Base-by-base conservation (phyloP, 2,888 invertebrate species). In the Cabera pusaria region DNA sequence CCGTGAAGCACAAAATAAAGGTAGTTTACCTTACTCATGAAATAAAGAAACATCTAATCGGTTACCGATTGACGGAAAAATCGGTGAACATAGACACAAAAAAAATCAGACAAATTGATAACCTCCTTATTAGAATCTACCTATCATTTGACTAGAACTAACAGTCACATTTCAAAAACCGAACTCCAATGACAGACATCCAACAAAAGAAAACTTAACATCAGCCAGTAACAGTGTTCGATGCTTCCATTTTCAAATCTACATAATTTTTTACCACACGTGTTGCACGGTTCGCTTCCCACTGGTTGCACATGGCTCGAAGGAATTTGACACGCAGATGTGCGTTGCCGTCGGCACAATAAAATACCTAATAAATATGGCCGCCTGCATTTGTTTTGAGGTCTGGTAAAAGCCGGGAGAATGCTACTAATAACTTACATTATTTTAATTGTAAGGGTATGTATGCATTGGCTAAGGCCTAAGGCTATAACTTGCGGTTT, bases 251-350 rank as follows among this genome's bases (percentile, higher is more conserved):
- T 52, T 54, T 52, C 44, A 44, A 46, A 52, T 49, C 24, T 43
- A 44, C 26, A 43, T 46, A 42, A 37, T 39, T 52, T 49, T 48
- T 52, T 49, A 40, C 35, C 23, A 32, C 37, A 42, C 49, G 45
- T 51, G 52, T 52, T 46, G 52, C 72, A 82, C 75, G 84, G 75
- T 76, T 73, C 73, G 84, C 54, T 86, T 85, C 85, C 82, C 86
- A 83, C 76, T 77, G 71, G 72, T 71, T 75, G 84, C 87, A 88
- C 86, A 88, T 87, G 87, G 83, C 84, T 67, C 63, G 56, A 55
- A 79, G 86, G 87, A 87, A 88, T 88, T 87, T 77, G 84, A 86
- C 84, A 83, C 85, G 87, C 87, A 88, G 87, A 87, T 87, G 87
- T 81, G 75, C 76, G 75, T 79, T 77, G 73, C 66, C 69, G 35